Conservation (phyloP, 2,888 invertebrate species). For the Tinea pellionella region DNA sequence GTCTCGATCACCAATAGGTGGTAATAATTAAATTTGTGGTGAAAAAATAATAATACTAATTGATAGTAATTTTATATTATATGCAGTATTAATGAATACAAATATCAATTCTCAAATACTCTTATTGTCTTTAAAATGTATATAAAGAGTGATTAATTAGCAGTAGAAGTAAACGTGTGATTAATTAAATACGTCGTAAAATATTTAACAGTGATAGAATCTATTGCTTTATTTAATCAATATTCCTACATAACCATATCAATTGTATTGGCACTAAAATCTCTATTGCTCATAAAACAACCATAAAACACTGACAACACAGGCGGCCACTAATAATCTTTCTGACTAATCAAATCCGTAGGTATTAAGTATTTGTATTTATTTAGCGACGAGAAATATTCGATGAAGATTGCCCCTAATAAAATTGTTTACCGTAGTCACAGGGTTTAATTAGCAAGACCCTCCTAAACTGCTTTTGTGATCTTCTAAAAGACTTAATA, state of each 20-base stretch:
- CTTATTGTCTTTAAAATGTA: no score
- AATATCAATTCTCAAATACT: no score
- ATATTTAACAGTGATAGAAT: not conserved
- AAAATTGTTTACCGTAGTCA: constrained; percentile 54
- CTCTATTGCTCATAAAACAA: constrained; percentile 54
- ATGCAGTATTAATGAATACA: no score
- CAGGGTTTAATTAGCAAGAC: constrained; percentile 40
- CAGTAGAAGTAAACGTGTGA: not conserved
- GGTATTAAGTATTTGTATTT: constrained; percentile 1
- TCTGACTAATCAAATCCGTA: constrained; percentile 44
- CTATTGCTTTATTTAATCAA: constrained; percentile 41
- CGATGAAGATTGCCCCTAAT: constrained; percentile 44
- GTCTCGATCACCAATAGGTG: not conserved
- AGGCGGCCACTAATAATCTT: constrained; percentile 61
- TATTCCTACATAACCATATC: constrained; percentile 44
- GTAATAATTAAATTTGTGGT: not conserved
- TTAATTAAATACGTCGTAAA: not conserved
- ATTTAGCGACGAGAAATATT: constrained; percentile 9
- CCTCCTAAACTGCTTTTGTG: constrained; percentile 22
- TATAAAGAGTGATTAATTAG: no score
- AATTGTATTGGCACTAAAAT: constrained; percentile 61
- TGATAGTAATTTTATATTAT: no score
- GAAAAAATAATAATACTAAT: not conserved
- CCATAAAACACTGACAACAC: constrained; percentile 65
- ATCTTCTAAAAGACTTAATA: not conserved